These are phyloP conservation scores for Mormyrus lacerda DNA, from an alignment of 2,113 vertebrate species.

Conservation along the genomic window DNA sequence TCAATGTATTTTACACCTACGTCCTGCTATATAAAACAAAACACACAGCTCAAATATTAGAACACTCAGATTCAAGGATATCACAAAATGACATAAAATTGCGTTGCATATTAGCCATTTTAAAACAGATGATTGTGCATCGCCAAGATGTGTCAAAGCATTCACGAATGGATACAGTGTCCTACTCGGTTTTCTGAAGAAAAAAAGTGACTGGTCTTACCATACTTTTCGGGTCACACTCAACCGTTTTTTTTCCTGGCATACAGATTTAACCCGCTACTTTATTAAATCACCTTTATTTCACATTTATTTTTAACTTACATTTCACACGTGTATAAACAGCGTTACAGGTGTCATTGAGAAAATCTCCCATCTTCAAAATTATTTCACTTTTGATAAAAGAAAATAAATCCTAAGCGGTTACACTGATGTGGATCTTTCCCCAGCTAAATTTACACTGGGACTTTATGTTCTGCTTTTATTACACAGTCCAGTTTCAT, in stretches of 20 bases:
- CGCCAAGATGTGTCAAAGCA: conserved; percentile 39
- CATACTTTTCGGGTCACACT: neutral
- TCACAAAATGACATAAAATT: conserved; percentile 34
- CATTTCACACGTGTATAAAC: neutral
- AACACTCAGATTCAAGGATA: conserved; percentile 26
- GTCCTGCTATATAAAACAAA: conserved; percentile 37
- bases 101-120: conserved; percentile 35
- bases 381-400: neutral
- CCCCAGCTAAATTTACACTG: neutral
- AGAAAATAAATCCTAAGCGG: neutral
- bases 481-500: neutral
- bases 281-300: neutral
- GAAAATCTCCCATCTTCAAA: neutral
- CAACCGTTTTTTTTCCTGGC: neutral
- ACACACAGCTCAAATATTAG: conserved; percentile 28
- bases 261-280: neutral
- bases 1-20: conserved; percentile 5
- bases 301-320: conserved; percentile 5
- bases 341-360: neutral
- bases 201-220: neutral
- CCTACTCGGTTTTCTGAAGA: conserved; percentile 4
- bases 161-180: conserved; percentile 27
- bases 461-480: neutral
- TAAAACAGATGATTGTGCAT: conserved; percentile 44
- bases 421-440: neutral